Evolutionary conservation across 2,113 vertebrate genomes (phyloP).

Genomic region (Salvelinus namaycush): DNA sequence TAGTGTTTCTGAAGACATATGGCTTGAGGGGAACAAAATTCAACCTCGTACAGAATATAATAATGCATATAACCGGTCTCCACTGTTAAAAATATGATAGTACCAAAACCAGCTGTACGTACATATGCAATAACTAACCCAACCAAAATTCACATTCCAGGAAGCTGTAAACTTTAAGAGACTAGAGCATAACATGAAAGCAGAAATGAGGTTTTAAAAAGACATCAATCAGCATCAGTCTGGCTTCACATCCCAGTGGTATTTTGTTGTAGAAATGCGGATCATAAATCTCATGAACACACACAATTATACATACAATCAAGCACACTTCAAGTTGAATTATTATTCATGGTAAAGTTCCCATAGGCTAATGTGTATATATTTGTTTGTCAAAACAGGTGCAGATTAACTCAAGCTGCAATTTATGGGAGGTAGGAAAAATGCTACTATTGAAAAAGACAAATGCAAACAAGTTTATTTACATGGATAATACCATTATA

Average conservation of each 20-base stretch:
- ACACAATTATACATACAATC: conserved; percentile 70
- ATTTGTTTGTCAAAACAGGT: conserved; percentile 55
- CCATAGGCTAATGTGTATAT: conserved; percentile 55
- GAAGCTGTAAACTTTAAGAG: conserved; percentile 68
- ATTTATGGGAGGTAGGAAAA: conserved; percentile 79
- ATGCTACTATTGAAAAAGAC: conserved; percentile 75
- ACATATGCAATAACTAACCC: conserved; percentile 49
- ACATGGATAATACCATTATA: conserved; percentile 43
- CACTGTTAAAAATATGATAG: conserved; percentile 14
- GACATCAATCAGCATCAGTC: conserved; percentile 70
- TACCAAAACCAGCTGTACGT: conserved; percentile 51
- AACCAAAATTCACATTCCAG: conserved; percentile 37
- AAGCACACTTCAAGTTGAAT: conserved; percentile 67
- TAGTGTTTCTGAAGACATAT: conserved; percentile 68
- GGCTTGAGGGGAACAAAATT: conserved; percentile 56
- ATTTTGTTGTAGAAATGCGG: conserved; percentile 77
- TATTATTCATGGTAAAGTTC: conserved; percentile 74
- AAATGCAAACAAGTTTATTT: conserved; percentile 55
- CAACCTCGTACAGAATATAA: conserved; percentile 55
- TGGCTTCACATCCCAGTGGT: conserved; percentile 84
- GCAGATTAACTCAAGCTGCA: conserved; percentile 64
- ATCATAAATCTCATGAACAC: conserved; percentile 74
- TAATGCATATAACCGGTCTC: conserved; percentile 52
- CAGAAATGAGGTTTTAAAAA: conserved; percentile 33
- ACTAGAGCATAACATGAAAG: conserved; percentile 54